Evolutionary conservation across 2,888 invertebrate species (phyloP).

Genomic region (Mesoligia furuncula): DNA sequence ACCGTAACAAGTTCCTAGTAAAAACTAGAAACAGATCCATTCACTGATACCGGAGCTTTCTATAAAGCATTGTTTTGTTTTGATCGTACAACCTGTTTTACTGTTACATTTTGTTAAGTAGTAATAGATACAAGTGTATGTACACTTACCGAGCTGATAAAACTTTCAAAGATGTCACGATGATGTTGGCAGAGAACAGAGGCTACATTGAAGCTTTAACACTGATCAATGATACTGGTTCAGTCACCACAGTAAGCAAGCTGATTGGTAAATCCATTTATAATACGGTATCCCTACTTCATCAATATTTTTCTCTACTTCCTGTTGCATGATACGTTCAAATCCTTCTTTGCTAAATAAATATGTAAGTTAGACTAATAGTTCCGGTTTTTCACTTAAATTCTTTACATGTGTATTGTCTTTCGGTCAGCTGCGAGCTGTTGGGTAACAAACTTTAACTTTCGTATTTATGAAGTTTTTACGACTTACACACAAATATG

Average conservation of each 20-base stretch:
- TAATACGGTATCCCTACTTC: neutral
- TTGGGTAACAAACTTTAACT: constrained; percentile 48
- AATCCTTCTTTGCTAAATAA: constrained; percentile 18
- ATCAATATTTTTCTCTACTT: constrained; percentile 6
- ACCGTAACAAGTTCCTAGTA: constrained; percentile 43
- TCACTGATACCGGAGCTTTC: constrained; percentile 69
- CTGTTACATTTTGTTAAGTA: constrained; percentile 25
- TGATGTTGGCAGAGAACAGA: neutral
- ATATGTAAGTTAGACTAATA: constrained; percentile 1
- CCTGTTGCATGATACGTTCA: neutral
- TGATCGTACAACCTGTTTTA: constrained; percentile 32
- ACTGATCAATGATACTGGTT: neutral
- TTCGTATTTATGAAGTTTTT: constrained; percentile 52
- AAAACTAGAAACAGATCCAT: constrained; percentile 65
- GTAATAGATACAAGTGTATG: constrained; percentile 11
- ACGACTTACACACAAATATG: constrained; percentile 50
- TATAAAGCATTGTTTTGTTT: constrained; percentile 58
- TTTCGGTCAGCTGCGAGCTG: constrained; percentile 11
- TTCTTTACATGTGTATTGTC: constrained; percentile 48
- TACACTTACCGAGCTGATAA: neutral
- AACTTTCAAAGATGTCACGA: constrained; percentile 4
- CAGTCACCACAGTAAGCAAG: neutral
- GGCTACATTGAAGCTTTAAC: neutral
- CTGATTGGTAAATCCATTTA: neutral
- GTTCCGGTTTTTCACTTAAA: constrained; percentile 39